Evolutionary conservation across 2,888 invertebrate species (phyloP).

Genomic region (Rotaria sp.): DNA sequence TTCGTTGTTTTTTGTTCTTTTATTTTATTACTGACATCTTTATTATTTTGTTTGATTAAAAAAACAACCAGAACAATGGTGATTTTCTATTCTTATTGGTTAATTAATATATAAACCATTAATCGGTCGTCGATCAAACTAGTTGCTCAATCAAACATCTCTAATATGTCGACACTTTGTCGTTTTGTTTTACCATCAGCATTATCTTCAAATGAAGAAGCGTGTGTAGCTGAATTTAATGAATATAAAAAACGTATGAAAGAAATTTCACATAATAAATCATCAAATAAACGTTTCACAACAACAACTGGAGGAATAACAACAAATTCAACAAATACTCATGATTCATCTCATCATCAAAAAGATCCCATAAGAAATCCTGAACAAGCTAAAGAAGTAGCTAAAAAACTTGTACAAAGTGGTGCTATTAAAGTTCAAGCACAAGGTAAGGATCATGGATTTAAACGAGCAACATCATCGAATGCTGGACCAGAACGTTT

Average conservation of each 20-base stretch:
- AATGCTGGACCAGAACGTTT: background rate
- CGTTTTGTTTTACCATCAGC: background rate
- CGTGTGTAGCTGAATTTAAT: background rate
- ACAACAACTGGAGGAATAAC: background rate
- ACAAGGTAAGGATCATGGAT: conserved; percentile 15
- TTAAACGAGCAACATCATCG: conserved; percentile 11
- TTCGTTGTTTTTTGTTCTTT: background rate
- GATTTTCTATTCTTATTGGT: background rate
- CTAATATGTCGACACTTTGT: background rate
- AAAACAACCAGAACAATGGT: background rate
- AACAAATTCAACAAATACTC: background rate
- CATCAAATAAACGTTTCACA: background rate
- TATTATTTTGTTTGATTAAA: background rate
- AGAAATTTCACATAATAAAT: conserved; percentile 8
- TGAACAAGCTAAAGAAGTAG: conserved; percentile 21
- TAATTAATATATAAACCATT: background rate
- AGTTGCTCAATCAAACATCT: background rate
- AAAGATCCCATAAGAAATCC: conserved; percentile 7
- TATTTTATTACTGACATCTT: background rate
- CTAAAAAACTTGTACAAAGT: conserved; percentile 24
- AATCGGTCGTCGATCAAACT: background rate
- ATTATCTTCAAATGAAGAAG: background rate
- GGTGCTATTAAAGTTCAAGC: conserved; percentile 30
- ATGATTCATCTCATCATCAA: background rate
- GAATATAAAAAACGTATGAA: conserved; percentile 14